phyloP scores from a whole-genome alignment of 2,113 vertebrate genomes.

The Otocyon megalotis region DNA sequence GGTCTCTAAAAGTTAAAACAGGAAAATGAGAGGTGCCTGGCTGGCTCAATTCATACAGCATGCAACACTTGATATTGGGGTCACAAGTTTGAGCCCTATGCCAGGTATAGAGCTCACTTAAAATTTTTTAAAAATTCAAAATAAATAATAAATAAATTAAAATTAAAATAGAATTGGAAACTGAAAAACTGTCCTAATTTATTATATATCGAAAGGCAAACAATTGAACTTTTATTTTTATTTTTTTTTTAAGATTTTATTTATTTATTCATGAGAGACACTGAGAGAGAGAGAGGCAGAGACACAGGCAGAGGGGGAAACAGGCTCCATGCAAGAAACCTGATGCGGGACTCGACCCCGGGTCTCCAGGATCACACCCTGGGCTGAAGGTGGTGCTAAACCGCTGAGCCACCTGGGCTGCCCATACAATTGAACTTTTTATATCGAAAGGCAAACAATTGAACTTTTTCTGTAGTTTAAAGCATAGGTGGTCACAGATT shows the following conservation, averaged over 20 bases:
- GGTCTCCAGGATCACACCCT: no score
- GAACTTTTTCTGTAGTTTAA: not conserved
- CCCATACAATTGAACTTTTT: no score
- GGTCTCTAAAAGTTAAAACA: slow-evolving; percentile 12
- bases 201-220: not conserved
- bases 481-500: not conserved
- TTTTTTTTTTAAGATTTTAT: no score
- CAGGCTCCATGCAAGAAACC: no score
- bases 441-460: not conserved
- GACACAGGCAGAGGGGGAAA: no score
- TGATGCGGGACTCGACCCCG: no score
- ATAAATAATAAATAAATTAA: no score
- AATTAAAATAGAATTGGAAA: not conserved
- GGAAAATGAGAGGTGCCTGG: not conserved
- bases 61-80: not conserved
- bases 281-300: no score
- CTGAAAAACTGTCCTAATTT: slow-evolving; percentile 46
- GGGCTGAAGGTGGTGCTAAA: no score
- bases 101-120: not conserved
- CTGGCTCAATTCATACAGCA: not conserved
- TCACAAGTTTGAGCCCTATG: not conserved
- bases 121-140: not conserved
- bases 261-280: no score
- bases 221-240: not conserved
- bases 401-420: no score